Conservation (phyloP, 2,888 invertebrate species). For the Synanthedon formicaeformis region DNA sequence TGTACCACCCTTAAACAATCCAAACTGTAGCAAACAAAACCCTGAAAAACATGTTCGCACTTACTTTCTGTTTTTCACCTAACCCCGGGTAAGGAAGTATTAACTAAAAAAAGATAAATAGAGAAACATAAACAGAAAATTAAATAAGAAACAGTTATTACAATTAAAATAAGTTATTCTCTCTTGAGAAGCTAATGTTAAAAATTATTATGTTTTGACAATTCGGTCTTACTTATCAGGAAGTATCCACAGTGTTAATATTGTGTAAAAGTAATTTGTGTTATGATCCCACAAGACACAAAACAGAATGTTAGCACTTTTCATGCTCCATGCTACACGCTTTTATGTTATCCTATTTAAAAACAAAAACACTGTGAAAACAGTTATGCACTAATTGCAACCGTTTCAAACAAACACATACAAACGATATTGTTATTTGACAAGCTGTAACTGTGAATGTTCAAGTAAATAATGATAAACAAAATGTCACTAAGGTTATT, state of each 20-base stretch:
- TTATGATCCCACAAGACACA: not conserved
- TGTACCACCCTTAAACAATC: conserved; percentile 10
- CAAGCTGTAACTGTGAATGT: too few relatives aligned
- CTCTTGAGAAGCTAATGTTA: not conserved
- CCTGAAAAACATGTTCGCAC: conserved; percentile 36
- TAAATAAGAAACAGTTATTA: conserved; percentile 12
- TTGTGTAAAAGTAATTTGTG: not conserved
- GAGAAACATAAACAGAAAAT: conserved; percentile 26
- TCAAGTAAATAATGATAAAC: too few relatives aligned
- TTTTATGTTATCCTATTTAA: conserved; percentile 2
- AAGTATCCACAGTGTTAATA: not conserved
- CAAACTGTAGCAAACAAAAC: conserved; percentile 49
- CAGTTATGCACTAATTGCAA: not conserved
- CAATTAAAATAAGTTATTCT: not conserved
- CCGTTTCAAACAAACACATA: conserved; percentile 2
- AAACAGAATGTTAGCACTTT: conserved; percentile 18
- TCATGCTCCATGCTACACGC: conserved; percentile 33
- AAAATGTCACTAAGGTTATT: too few relatives aligned
- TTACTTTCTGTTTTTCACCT: conserved; percentile 62
- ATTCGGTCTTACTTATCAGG: not conserved
- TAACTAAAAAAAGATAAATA: conserved; percentile 41
- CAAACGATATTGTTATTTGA: not conserved
- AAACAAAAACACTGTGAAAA: not conserved
- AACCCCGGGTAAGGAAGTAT: conserved; percentile 54
- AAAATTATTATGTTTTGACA: not conserved